Evolutionary conservation across 2,113 vertebrate genomes (phyloP).

Genomic region (Beaufortia kweichowensis): DNA sequence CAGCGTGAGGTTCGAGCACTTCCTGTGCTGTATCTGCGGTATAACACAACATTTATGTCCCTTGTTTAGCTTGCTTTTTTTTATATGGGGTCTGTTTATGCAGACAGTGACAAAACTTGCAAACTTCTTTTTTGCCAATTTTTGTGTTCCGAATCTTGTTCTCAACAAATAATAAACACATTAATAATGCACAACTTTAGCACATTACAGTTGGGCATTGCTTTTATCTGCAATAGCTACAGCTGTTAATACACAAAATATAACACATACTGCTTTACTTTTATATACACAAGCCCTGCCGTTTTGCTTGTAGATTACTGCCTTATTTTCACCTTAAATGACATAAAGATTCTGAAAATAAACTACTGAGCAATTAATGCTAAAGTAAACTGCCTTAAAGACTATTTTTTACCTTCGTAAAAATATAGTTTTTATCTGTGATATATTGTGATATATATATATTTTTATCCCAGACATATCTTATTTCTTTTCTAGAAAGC

Average conservation of each 20-base stretch:
- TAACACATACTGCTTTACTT: not conserved
- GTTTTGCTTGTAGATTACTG: not conserved
- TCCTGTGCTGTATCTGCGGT: not conserved
- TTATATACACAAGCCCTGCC: not conserved
- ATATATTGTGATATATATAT: too few species aligned
- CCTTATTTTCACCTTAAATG: not conserved
- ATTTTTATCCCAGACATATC: too few species aligned
- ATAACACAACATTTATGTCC: not conserved
- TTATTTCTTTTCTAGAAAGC: too few species aligned
- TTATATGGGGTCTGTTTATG: slow-evolving; percentile 18
- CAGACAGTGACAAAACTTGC: slow-evolving; percentile 56
- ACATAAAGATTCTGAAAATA: not conserved
- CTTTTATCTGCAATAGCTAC: slow-evolving; percentile 60
- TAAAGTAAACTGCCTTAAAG: not conserved
- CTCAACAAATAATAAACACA: slow-evolving; percentile 59
- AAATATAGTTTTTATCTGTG: too few species aligned
- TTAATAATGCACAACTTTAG: slow-evolving; percentile 67
- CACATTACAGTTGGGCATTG: slow-evolving; percentile 58
- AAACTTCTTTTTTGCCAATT: too few species aligned
- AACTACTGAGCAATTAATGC: not conserved
- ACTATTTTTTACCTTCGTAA: too few species aligned
- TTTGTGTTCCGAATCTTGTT: slow-evolving; percentile 51
- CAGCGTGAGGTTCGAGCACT: slow-evolving; percentile 40
- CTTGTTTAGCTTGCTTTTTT: not conserved
- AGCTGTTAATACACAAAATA: not conserved